Conservation (phyloP, 2,113 vertebrate species). For the Ageneiosus marmoratus region DNA sequence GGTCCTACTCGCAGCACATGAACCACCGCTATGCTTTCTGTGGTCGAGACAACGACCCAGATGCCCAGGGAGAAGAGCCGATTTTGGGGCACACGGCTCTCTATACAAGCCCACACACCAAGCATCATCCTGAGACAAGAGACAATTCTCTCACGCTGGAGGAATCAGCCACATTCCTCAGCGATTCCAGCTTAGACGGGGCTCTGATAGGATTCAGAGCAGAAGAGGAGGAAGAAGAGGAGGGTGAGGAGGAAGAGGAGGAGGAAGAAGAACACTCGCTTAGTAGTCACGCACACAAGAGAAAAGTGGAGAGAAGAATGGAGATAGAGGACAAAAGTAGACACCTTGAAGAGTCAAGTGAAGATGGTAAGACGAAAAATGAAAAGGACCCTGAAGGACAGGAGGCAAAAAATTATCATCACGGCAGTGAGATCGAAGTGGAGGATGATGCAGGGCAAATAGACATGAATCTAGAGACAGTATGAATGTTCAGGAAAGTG, state of each 20-base stretch:
- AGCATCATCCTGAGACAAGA: constrained; percentile 37
- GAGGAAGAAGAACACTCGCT: constrained; percentile 57
- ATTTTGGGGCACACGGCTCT: constrained; percentile 40
- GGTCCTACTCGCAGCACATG: constrained; percentile 85
- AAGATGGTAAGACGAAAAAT: constrained; percentile 28
- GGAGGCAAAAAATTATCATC: constrained; percentile 25
- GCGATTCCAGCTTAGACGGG: constrained; percentile 73
- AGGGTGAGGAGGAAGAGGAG: constrained; percentile 60
- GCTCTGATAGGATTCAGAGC: constrained; percentile 56
- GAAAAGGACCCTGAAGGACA: constrained; percentile 42
- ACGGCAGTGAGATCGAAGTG: constrained; percentile 51
- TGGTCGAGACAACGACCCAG: constrained; percentile 72
- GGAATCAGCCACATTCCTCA: constrained; percentile 66
- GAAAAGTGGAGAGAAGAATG: constrained; percentile 35
- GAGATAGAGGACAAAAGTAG: constrained; percentile 32
- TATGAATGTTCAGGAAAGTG: constrained; percentile 20
- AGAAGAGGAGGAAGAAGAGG: constrained; percentile 62
- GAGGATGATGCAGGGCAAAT: constrained; percentile 54
- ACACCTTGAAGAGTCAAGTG: constrained; percentile 21
- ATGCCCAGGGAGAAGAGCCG: constrained; percentile 65
- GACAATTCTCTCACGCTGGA: constrained; percentile 55
- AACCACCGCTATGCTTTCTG: constrained; percentile 85
- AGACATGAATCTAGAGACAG: constrained; percentile 55
- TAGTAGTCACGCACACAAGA: not conserved
- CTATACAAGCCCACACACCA: constrained; percentile 46